These are phyloP conservation scores for Pogonophryne albipinna DNA, from an alignment of 2,797 vertebrate species.

Conservation along the genomic window DNA sequence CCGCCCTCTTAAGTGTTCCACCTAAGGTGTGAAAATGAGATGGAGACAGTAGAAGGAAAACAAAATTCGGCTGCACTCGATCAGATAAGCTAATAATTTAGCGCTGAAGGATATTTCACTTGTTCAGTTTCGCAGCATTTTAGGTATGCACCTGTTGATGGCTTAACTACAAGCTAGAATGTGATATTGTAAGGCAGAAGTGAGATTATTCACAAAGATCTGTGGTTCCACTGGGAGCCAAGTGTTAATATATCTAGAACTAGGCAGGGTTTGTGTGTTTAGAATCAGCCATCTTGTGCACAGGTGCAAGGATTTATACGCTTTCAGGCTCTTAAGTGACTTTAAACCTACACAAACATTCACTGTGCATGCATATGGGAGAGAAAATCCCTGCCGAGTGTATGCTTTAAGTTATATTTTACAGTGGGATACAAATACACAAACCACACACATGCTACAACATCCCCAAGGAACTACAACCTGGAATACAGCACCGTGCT, in stretches of 20 bases:
- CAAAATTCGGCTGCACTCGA: constrained; percentile 19
- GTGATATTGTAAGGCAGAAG: constrained; percentile 4
- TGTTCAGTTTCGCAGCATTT: neutral
- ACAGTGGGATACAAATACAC: constrained; percentile 35
- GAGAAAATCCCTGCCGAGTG: neutral
- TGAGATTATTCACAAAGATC: constrained; percentile 12
- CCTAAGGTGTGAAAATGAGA: constrained; percentile 29
- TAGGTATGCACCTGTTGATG: constrained; percentile 26
- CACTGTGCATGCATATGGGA: neutral
- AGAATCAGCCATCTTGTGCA: constrained; percentile 14
- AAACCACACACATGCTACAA: constrained; percentile 31
- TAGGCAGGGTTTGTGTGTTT: neutral
- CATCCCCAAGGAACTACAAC: constrained; percentile 38
- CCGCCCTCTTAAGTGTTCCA: constrained; percentile 31
- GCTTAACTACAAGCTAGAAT: constrained; percentile 1
- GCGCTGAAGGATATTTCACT: constrained; percentile 7
- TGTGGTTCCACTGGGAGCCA: constrained; percentile 17
- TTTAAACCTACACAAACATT: constrained; percentile 37
- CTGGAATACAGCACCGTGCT: constrained; percentile 3
- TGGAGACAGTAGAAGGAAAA: constrained; percentile 30
- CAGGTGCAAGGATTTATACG: constrained; percentile 56
- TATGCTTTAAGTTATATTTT: constrained; percentile 36
- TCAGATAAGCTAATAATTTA: constrained; percentile 32
- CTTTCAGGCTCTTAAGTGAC: constrained; percentile 46
- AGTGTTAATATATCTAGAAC: constrained; percentile 31